Base-by-base conservation (phyloP, 2,888 invertebrate genomes). In the Philhelius pedissequus region DNA sequence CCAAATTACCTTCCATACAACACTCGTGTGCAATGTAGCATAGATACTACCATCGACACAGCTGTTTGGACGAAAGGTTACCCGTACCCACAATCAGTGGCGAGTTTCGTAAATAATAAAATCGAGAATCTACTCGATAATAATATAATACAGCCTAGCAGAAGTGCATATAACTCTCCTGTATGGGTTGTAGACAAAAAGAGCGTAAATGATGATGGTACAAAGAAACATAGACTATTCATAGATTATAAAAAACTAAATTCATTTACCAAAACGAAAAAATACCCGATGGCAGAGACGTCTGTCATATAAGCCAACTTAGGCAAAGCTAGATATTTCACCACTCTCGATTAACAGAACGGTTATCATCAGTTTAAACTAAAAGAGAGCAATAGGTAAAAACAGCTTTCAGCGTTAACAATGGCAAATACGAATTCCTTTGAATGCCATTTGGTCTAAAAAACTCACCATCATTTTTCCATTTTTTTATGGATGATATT, bases 101-200 rank as follows among this genome's bases (percentile, higher is more conserved):
- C 43, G 4, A 27, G 15, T 9, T 74, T 74, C 32, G 64, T 74
- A 1, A 66, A 74, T 30, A 20, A 74, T 30, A 30, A 74, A 74
- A 66, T 45, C 8, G 32, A 35, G n/a, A 30, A 35, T 3, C 13
- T 73, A 11, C 62, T 73, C n/a, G 20, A 22, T 2, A 62, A 73
- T 13, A 50, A 58, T 22, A 74, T 74, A 27, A 64, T 66, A 22
- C 40, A 40, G 22, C 43, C 40, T 43, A 22, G 52, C 40, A 38
- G 50, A 50, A 60, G 50, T 25, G 48, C 73, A 30, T 62, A 73
- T 18, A 73, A 73, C 40, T 43, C 58, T 22, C 56, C 70, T 18
- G 56, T 71, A 25, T 48, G 48, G 35, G 60, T 73, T 11, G 73
- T 52, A 50, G 35, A 20, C 4, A 62, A 52, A 15, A 38, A 38